These are phyloP conservation scores for Ptychodera flava DNA, from an alignment of 35 echinoderm and acorn worm genomes.

Conservation along the genomic window DNA sequence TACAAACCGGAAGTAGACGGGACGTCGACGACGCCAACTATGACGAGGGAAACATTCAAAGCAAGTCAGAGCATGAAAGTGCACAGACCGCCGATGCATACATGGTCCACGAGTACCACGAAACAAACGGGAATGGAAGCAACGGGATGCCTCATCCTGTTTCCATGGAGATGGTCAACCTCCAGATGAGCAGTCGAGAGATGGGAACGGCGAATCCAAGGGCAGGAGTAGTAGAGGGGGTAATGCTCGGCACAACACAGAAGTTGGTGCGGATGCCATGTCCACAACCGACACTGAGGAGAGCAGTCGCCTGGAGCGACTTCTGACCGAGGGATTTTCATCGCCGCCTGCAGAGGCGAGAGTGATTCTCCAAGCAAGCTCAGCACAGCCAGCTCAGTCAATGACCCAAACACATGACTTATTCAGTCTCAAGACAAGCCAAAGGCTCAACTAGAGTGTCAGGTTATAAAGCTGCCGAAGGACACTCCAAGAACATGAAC, in stretches of 20 bases:
- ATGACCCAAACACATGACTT: background rate
- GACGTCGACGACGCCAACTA: too few relatives aligned
- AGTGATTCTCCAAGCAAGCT: background rate
- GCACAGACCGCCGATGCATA: background rate
- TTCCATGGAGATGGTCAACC: background rate
- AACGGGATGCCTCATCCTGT: background rate
- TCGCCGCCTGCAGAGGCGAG: background rate
- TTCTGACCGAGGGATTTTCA: background rate
- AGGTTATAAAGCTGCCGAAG: background rate
- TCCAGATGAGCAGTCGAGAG: background rate
- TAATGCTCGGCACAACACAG: background rate
- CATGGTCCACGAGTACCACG: background rate
- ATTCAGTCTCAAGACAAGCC: background rate
- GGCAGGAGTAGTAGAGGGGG: background rate
- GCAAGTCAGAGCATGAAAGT: too few relatives aligned
- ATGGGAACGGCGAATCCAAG: background rate
- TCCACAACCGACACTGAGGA: background rate
- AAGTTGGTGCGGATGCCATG: background rate
- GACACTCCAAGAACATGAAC: background rate
- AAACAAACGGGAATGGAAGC: background rate
- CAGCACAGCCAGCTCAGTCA: background rate
- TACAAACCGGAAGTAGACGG: background rate
- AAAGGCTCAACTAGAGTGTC: background rate
- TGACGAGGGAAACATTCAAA: too few relatives aligned
- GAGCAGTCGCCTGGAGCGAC: background rate